Evolutionary conservation across 2,113 vertebrate genomes (phyloP), one percentile per base, ranked within the genome.

Genomic region (Paracanthobrama guichenoti): DNA sequence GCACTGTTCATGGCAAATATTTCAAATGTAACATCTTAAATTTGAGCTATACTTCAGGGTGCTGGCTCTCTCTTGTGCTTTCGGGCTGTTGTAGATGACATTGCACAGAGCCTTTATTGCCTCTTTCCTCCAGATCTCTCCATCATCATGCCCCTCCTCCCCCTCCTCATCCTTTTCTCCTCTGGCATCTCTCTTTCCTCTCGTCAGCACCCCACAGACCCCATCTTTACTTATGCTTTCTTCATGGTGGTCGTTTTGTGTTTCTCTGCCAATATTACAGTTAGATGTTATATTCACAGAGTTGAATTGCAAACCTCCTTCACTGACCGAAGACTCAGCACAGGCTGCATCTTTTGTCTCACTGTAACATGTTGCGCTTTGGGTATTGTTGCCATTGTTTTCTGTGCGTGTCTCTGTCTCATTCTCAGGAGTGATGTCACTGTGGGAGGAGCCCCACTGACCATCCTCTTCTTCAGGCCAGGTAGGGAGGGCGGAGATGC

Each of bases 31-130:
- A 42, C 18, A 53, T 55, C 53, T 55, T 55, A 20, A 35, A 12
- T 59, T 4, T 39, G 39, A 83, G 28, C 0, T 26, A 89, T 81
- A 94, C 91, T 90, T 91, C 9, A 94, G 79, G 22, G 72, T 18
- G 42, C 91, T 90, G 84, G 90, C 92, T 78, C 87, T 88, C 86
- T 93, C 90, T 84, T 92, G 91, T 10, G 92, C 92, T 79, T 4
- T 84, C 24, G 89, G 85, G 80, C 92, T 93, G 90, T 92, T 92
- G 87, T 93, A 93, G 85, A 93, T 87, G 72, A 93, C 62, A 55
- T 92, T 93, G 57, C 92, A 93, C 75, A 91, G 79, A 31, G 90
- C 79, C 81, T 93, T 94, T 60, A 93, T 50, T 50, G 92, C 91
- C 81, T 93, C 91, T 85, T 87, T 92, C 78, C 86, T 91, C 78